These are phyloP conservation scores for Stenurella melanura DNA, from an alignment of 2,888 invertebrate species.

Conservation along the genomic window DNA sequence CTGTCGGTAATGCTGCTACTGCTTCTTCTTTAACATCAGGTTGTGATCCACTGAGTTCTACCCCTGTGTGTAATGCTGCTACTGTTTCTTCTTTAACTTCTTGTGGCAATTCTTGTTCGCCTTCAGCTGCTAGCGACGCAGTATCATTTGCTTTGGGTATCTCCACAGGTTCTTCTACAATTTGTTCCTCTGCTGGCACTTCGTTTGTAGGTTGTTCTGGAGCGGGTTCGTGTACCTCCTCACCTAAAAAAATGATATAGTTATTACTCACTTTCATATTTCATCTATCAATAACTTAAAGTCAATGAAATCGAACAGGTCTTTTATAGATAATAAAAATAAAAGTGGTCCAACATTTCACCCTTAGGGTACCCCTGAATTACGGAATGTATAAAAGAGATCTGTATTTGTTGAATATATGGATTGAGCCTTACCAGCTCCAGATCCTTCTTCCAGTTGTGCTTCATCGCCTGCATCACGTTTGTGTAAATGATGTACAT, in stretches of 20 bases:
- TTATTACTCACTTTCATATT: too few relatives aligned
- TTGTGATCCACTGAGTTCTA: not conserved
- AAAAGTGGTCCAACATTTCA: too few relatives aligned
- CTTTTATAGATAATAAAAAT: too few relatives aligned
- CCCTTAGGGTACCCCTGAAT: too few relatives aligned
- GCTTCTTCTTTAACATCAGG: slow-evolving; percentile 36
- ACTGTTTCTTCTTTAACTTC: slow-evolving; percentile 41
- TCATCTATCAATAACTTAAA: too few relatives aligned
- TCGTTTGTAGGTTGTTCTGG: slow-evolving; percentile 5
- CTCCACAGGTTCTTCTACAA: slow-evolving; percentile 17
- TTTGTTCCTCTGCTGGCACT: slow-evolving; percentile 22
- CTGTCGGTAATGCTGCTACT: slow-evolving; percentile 28
- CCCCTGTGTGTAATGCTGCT: slow-evolving; percentile 27
- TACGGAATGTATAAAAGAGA: too few relatives aligned
- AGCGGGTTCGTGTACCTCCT: not conserved
- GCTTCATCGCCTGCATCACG: slow-evolving; percentile 48
- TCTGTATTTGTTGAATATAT: not conserved
- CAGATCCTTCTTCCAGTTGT: slow-evolving; percentile 54
- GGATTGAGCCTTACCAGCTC: slow-evolving; percentile 48
- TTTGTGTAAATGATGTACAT: slow-evolving; percentile 42
- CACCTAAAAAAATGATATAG: not conserved
- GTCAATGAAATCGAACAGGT: too few relatives aligned
- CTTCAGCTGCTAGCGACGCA: slow-evolving; percentile 16
- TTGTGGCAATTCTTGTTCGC: not conserved
- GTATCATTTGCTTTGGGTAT: not conserved